phyloP scores from a whole-genome alignment of 2,888 invertebrate genomes.

The Alviniconcha strummeri region DNA sequence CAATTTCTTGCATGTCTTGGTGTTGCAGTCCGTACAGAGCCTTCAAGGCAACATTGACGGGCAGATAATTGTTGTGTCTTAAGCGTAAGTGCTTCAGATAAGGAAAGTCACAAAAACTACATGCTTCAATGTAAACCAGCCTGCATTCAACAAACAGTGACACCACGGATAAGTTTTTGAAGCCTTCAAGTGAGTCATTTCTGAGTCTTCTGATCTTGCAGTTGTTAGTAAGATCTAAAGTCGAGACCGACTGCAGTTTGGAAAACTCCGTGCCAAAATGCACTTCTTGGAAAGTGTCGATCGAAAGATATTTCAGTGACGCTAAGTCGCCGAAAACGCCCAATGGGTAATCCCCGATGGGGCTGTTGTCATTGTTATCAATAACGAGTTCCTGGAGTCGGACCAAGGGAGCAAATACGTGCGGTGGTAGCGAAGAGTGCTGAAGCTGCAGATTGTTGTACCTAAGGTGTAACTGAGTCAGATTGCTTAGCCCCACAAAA shows the following conservation, averaged over 20 bases:
- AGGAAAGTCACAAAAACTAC: constrained; percentile 8
- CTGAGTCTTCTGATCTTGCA: background rate
- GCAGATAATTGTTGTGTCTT: background rate
- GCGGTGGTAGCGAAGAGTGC: background rate
- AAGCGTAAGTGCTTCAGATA: background rate
- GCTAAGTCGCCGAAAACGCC: background rate
- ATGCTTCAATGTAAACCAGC: background rate
- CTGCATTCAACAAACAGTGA: background rate
- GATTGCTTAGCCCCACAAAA: background rate
- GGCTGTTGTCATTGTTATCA: background rate
- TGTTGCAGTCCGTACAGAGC: constrained; percentile 7
- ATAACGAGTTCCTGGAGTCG: background rate
- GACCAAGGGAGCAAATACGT: background rate
- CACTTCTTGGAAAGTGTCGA: background rate
- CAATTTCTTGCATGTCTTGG: background rate
- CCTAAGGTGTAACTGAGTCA: background rate
- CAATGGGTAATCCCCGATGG: background rate
- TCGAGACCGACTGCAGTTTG: background rate
- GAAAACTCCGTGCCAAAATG: constrained; percentile 4
- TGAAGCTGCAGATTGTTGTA: background rate
- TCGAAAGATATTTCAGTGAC: background rate
- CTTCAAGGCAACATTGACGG: background rate
- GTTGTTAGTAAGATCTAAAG: background rate
- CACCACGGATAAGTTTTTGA: constrained; percentile 6
- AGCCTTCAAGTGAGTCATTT: background rate